Base-by-base conservation (phyloP, 2,113 vertebrate species). In the Oceanodroma tethys region DNA sequence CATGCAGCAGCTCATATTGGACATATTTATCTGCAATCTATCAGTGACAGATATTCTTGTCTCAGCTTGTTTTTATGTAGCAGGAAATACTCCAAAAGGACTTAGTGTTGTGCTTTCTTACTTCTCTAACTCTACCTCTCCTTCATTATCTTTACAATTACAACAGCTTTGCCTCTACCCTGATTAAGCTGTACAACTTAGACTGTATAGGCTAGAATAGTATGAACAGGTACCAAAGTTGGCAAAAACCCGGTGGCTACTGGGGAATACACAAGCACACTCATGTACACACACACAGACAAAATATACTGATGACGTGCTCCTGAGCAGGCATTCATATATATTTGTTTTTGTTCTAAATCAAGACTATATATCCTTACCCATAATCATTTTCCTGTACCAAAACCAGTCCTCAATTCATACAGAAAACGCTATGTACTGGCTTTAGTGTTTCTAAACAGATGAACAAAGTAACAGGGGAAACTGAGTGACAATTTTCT, bases 1-100 rank as follows among this genome's bases (percentile, higher is more conserved):
- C 0, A 0, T 30, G 2, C 36, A 81, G n/a, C 5, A 70, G 58
- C 16, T 73, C 19, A 56, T 43, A 45, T 11, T 27, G 21, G 32
- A 42, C 1, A 0, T 4, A 92, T 88, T 86, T 53, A 53, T 30
- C 27, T 76, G 40, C 11, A 36, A 3, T 5, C 1, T 30, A 15
- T 34, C 42, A 26, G 19, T 53, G n/a, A n/a, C 32, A 68, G 40
- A 25, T 7, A 29, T 68, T 81, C 30, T 60, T 40, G 13, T 52
- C 36, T 58, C 21, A 60, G 38, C 13, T 85, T 84, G 26, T 6
- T 81, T 76, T 50, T 34, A 25, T 26, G 30, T 19, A 47, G 14
- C 23, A 93, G 36, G n/a, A 82, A 90, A 60, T 21, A 56, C 21
- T 43, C 40, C 27, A 80, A 38, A 45, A 60, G 6, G 6, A 50